phyloP scores from a whole-genome alignment of 2,888 invertebrate genomes.

The Erannis defoliaria region DNA sequence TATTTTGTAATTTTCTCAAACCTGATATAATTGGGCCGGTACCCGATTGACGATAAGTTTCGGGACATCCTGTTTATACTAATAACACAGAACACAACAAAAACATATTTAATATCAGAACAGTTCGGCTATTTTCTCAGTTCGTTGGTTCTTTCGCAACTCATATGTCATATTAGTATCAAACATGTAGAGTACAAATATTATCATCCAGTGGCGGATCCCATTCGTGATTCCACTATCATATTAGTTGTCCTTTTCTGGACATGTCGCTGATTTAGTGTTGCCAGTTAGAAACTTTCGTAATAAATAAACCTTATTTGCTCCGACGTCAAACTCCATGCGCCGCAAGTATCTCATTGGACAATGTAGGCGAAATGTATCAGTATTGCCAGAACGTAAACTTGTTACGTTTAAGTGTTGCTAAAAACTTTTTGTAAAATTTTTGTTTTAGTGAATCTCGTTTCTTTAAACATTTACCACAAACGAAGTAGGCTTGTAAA shows the following conservation, averaged over 20 bases:
- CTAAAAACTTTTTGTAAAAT: not conserved
- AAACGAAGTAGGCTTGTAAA: not conserved
- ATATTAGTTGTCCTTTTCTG: constrained; percentile 64
- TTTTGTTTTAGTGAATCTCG: not conserved
- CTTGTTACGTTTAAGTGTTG: constrained; percentile 1
- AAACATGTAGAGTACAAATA: constrained; percentile 56
- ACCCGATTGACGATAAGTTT: too few species aligned
- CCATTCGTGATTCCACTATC: constrained; percentile 50
- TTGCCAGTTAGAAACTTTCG: constrained; percentile 76
- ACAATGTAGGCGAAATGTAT: constrained; percentile 46
- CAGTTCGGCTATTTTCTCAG: constrained; percentile 50
- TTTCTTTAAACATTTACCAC: not conserved
- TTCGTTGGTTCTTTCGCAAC: constrained; percentile 49
- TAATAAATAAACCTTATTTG: constrained; percentile 84
- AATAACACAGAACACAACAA: constrained; percentile 16
- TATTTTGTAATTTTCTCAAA: too few species aligned
- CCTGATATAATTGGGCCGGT: too few species aligned
- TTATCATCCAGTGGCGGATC: constrained; percentile 56
- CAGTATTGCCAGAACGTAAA: constrained; percentile 33
- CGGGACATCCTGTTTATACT: not conserved
- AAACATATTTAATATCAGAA: constrained; percentile 49
- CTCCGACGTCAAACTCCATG: constrained; percentile 79
- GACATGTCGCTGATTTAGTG: constrained; percentile 80
- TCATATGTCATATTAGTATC: constrained; percentile 56
- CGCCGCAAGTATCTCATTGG: constrained; percentile 75